A percentile compares a stretch with the other conserved stretches of the same genome.
Evolutionary conservation across 2,797 vertebrate genomes (phyloP).

Genomic region (Cyprinodon diabolis): DNA sequence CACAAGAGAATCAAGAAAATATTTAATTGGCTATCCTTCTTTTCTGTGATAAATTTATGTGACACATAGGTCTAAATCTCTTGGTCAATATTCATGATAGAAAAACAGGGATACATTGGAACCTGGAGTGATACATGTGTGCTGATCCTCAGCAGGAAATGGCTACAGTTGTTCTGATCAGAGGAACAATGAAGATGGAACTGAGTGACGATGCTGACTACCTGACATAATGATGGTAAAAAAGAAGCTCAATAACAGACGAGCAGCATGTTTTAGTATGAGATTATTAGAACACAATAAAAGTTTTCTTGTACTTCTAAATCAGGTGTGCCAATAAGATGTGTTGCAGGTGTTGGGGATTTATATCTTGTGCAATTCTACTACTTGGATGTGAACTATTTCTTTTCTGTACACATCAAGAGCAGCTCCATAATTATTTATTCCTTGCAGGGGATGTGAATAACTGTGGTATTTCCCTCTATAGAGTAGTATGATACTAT

Average conservation of each 20-base stretch:
- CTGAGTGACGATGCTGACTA: not conserved
- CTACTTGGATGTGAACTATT: slow-evolving; percentile 63
- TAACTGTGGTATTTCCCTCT: slow-evolving; percentile 55
- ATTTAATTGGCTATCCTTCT: not conserved
- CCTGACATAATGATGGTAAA: not conserved
- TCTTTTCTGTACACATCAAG: slow-evolving; percentile 65
- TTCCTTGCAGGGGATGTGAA: slow-evolving; percentile 64
- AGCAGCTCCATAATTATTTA: slow-evolving; percentile 71
- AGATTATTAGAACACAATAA: not conserved
- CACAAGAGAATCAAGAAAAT: not conserved
- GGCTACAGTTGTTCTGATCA: not conserved
- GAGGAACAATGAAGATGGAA: not conserved
- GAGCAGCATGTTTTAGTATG: not conserved
- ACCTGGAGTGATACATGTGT: not conserved
- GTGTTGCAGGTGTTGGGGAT: not conserved
- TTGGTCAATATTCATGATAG: too few relatives aligned
- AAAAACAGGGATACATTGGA: not conserved
- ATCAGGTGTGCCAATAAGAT: not conserved
- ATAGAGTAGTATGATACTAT: slow-evolving; percentile 77
- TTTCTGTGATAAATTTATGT: not conserved
- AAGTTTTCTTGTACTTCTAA: not conserved
- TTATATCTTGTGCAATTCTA: slow-evolving; percentile 34
- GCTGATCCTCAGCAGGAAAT: not conserved
- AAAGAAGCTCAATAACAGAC: not conserved
- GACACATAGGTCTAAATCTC: not conserved